phyloP scores from a whole-genome alignment of 2,888 invertebrate species.

The Pandemis corylana region DNA sequence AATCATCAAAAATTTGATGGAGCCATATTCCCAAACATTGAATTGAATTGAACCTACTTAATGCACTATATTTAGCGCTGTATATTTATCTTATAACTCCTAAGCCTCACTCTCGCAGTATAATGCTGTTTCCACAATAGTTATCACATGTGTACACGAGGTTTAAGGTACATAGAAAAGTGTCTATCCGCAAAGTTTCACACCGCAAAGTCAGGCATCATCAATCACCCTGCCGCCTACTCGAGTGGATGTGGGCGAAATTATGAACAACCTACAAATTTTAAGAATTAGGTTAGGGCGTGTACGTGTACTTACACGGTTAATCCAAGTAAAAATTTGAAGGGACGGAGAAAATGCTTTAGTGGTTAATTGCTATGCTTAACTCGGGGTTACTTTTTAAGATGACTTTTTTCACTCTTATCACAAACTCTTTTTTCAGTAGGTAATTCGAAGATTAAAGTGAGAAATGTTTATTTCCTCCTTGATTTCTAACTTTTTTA shows the following conservation, averaged over 20 bases:
- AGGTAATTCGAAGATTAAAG: background rate
- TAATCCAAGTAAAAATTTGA: background rate
- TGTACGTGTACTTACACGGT: background rate
- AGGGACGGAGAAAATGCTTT: too few relatives aligned
- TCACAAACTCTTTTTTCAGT: background rate
- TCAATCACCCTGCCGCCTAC: conserved; percentile 30
- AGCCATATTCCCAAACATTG: too few relatives aligned
- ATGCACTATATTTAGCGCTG: too few relatives aligned
- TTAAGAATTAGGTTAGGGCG: conserved; percentile 11
- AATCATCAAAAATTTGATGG: too few relatives aligned
- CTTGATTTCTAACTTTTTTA: too few relatives aligned
- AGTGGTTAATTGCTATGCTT: background rate
- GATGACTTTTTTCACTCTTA: too few relatives aligned
- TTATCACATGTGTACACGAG: background rate
- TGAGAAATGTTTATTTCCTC: too few relatives aligned
- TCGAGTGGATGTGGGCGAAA: conserved; percentile 22
- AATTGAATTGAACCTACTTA: too few relatives aligned
- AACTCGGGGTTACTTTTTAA: background rate
- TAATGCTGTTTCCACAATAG: background rate
- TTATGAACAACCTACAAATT: conserved; percentile 19
- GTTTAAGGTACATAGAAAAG: conserved; percentile 18
- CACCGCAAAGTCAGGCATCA: conserved; percentile 22
- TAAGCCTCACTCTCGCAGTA: background rate
- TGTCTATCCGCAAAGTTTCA: conserved; percentile 33
- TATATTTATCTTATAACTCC: background rate